phyloP scores from a whole-genome alignment of 2,888 invertebrate species.

The Odiellus spinosus region DNA sequence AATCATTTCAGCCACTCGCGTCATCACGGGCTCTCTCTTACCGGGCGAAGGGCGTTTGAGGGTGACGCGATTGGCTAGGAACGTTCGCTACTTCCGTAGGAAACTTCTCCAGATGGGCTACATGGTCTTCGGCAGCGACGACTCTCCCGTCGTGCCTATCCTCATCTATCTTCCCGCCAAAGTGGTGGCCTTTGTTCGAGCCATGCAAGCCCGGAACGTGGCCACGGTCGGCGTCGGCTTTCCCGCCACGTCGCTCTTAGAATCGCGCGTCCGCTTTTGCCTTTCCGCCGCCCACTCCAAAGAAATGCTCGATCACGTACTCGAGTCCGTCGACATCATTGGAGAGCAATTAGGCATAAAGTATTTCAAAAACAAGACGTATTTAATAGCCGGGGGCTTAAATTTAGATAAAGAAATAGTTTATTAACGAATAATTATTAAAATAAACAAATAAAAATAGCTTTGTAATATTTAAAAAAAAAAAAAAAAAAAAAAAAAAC shows the following conservation, averaged over 20 bases:
- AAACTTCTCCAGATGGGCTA: constrained; percentile 36
- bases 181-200: constrained; percentile 56
- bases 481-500: no score
- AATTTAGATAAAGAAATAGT: no score
- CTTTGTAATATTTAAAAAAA: no score
- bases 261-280: constrained; percentile 82
- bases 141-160: constrained; percentile 39
- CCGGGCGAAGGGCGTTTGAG: constrained; percentile 38
- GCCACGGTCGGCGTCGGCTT: constrained; percentile 94
- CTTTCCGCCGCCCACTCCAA: constrained; percentile 89
- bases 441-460: no score
- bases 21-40: constrained; percentile 68
- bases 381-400: no score
- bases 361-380: no score
- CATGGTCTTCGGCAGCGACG: constrained; percentile 37
- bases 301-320: constrained; percentile 67
- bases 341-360: no score
- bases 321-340: no score
- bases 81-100: constrained; percentile 33
- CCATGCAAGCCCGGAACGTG: constrained; percentile 58
- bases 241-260: constrained; percentile 87
- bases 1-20: constrained; percentile 70
- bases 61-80: constrained; percentile 30
- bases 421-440: no score
- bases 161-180: constrained; percentile 35